phyloP scores from a whole-genome alignment of 2,113 vertebrate species.

The Antennarius striatus region DNA sequence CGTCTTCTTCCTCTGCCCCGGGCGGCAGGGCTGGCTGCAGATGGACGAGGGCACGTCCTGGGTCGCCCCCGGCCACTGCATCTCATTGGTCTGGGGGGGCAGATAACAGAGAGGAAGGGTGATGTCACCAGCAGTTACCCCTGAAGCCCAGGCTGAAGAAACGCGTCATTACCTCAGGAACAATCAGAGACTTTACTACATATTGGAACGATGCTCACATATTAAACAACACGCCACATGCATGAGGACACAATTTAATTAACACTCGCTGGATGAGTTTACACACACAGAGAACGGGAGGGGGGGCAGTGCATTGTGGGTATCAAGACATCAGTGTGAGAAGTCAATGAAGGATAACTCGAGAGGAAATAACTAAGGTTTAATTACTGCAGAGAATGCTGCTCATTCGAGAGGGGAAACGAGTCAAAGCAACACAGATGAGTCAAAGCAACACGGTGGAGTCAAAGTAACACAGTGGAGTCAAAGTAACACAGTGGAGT shows the following conservation, averaged over 20 bases:
- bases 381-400: conserved; percentile 25
- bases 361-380: conserved; percentile 13
- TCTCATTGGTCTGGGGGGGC: conserved; percentile 81
- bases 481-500: too few species aligned
- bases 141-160: neutral
- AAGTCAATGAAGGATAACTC: conserved; percentile 17
- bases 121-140: neutral
- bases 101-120: neutral
- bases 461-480: too few species aligned
- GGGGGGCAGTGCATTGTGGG: neutral
- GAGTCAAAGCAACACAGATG: neutral
- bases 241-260: conserved; percentile 50
- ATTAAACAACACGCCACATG: conserved; percentile 29
- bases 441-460: too few species aligned
- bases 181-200: conserved; percentile 7
- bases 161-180: conserved; percentile 3
- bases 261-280: conserved; percentile 37
- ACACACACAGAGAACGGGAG: neutral
- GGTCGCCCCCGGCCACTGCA: conserved; percentile 88
- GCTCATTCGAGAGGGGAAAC: conserved; percentile 2
- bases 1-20: conserved; percentile 91
- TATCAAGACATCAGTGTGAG: conserved; percentile 15
- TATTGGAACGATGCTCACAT: conserved; percentile 25
- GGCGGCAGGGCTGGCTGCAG: conserved; percentile 92
- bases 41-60: conserved; percentile 88